Base-by-base conservation (phyloP, 2,113 vertebrate species). In the Symphodus melops region DNA sequence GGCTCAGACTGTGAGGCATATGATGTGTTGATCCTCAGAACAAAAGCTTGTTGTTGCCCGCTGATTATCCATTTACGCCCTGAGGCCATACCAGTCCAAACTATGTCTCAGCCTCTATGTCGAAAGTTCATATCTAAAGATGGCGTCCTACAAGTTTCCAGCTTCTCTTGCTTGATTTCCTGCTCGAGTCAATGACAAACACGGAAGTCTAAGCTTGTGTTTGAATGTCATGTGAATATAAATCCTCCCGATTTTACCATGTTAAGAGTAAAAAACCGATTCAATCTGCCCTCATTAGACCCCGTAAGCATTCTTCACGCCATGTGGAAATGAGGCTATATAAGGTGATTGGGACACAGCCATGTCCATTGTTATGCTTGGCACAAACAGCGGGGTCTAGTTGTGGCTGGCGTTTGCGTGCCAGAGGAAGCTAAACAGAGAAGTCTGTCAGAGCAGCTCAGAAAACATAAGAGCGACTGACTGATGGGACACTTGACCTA, bases 21-120 rank as follows among this genome's bases (percentile, higher is more conserved):
- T 92, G 90, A 93, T 84, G 84, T 85, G 88, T 86, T 93, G 90
- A 92, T 90, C 88, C 83, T 62, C 39, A 36, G 67, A 92, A 93
- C 92, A 94, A 92, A 88, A 84, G 84, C 67, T 56, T 83, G 85
- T 88, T 94, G 92, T 93, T 88, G 58, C 52, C 56, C 70, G 53
- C 33, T 17, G 82, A 84, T 88, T 88, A 91, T 79, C 80, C 87
- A 81, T 77, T 86, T 81, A 57, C 49, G 53, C 73, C 75, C 70
- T 2, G 42, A 72, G 81, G 75, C 85, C 80, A 75, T 64, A 79
- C 54, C 62, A 65, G 82, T 66, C 82, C 75, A 71, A 82, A 86
- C 68, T 80, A 89, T 81, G 67, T 90, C 82, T 79, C 61, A 68
- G 65, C 56, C 62, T 39, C 54, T 51, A 62, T 74, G 81, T 68